phyloP scores from a whole-genome alignment of 2,113 vertebrate species.

The Platycercus adscitus region DNA sequence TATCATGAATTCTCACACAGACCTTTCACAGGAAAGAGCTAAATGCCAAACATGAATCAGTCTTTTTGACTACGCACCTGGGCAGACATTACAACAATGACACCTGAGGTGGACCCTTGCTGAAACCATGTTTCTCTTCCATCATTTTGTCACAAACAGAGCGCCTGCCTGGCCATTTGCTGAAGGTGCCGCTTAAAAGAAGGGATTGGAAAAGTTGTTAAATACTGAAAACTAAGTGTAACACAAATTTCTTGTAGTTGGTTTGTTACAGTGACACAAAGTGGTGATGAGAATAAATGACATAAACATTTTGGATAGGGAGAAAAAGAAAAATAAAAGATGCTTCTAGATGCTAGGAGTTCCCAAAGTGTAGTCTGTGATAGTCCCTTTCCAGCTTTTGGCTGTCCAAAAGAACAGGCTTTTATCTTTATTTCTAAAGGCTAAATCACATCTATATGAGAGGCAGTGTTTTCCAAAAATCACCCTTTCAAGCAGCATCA shows the following conservation, averaged over 20 bases:
- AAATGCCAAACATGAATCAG: background rate
- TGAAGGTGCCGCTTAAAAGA: background rate
- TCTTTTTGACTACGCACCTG: background rate
- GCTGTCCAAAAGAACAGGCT: background rate
- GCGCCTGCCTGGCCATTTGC: background rate
- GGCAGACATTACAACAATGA: background rate
- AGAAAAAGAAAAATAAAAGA: background rate
- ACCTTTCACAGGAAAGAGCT: background rate
- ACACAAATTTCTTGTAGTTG: background rate
- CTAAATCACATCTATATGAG: background rate
- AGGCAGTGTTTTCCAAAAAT: background rate
- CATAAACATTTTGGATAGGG: background rate
- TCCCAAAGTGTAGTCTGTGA: background rate
- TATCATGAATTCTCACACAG: background rate
- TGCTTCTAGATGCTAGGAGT: background rate
- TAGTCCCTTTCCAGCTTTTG: background rate
- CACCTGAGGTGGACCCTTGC: background rate
- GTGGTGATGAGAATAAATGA: background rate
- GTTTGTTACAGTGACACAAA: background rate
- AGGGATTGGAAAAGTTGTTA: background rate
- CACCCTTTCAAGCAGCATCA: background rate
- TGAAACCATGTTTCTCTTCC: background rate
- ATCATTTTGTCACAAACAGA: background rate
- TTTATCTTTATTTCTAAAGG: background rate
- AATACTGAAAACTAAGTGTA: background rate